Evolutionary conservation across 2,888 invertebrate species (phyloP), one percentile per base, ranked within the genome.

Genomic region (Myopa testacea): DNA sequence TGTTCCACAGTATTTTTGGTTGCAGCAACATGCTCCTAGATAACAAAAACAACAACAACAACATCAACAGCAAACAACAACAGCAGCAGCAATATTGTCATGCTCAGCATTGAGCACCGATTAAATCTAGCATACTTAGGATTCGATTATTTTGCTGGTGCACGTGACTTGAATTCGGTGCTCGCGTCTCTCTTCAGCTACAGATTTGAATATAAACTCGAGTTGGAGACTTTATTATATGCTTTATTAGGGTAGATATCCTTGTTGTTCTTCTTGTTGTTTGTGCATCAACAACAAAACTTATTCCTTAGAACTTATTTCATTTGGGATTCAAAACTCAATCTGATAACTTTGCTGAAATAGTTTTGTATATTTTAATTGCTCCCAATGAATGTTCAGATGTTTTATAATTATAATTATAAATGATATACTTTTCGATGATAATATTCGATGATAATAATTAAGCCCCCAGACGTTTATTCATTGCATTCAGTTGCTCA

Each of bases 61-160:
- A 4, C 16, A 58, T 1, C 58, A n/a, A 4, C 14, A 58, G 26
- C 62, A 26, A n/a, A 10, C 26, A 34, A 19, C 58, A 58, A 40
- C 77, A 55, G 12, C 75, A 16, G 6, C 62, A 37, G n/a, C 63
- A 8, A 19, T 58, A n/a, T 26, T 70, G 75, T 75, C 74, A 79
- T 79, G 72, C 77, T 77, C 78, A 76, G 78, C 77, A 81, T 81
- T 79, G 80, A 80, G 81, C 81, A 76, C 72, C 80, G 80, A 83
- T 83, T 82, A 80, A 83, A 83, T 83, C 82, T 81, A 79, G 81
- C 78, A 81, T 79, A 81, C 80, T 81, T 82, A 78, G 79, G 79
- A 81, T 81, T 83, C 81, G 81, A 82, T 82, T 83, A 81, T 80
- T 37, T 79, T 77, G 81, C 81, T 78, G 79, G 65, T 63, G 62